A percentile compares a stretch with the other conserved stretches of the same genome.
phyloP scores from a whole-genome alignment of 2,113 vertebrate species.

The Siniperca chuatsi region DNA sequence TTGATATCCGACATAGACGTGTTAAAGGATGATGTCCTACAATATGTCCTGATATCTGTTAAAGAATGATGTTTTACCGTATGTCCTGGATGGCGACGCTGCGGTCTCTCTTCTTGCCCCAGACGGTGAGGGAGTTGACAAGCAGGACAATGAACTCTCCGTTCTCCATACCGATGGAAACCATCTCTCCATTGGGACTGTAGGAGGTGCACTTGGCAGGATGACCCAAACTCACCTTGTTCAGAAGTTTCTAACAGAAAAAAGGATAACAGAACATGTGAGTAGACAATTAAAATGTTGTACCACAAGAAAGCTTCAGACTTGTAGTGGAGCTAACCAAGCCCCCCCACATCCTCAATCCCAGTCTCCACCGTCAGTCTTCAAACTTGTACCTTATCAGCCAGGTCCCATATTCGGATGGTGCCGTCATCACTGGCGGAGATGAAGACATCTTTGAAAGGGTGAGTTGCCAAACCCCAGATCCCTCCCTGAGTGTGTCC shows the following conservation, averaged over 20 bases:
- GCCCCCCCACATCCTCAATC: not conserved
- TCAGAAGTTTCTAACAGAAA: slow-evolving; percentile 91
- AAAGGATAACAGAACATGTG: not conserved
- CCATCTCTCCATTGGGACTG: slow-evolving; percentile 95
- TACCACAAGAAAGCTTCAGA: not conserved
- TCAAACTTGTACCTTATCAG: slow-evolving; percentile 87
- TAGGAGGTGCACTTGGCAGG: slow-evolving; percentile 91
- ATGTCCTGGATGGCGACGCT: slow-evolving; percentile 95
- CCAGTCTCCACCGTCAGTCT: not conserved
- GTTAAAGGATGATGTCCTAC: not conserved
- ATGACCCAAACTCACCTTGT: slow-evolving; percentile 94
- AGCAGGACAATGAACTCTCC: slow-evolving; percentile 95
- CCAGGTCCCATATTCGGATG: slow-evolving; percentile 96
- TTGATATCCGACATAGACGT: not conserved
- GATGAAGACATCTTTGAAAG: slow-evolving; percentile 94
- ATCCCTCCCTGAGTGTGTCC: slow-evolving; percentile 96
- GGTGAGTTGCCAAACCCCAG: slow-evolving; percentile 95
- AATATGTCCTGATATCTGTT: not conserved
- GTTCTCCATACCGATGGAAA: slow-evolving; percentile 96
- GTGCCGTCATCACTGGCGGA: slow-evolving; percentile 96
- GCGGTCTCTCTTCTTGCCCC: slow-evolving; percentile 97
- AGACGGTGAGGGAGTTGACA: slow-evolving; percentile 94
- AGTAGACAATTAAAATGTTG: not conserved
- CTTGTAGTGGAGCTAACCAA: not conserved
- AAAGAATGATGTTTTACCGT: slow-evolving; percentile 79